Percentiles rank a stretch among this genome's conserved stretches.
phyloP scores from a whole-genome alignment of 2,888 invertebrate species.

The Cremastinae sp. region DNA sequence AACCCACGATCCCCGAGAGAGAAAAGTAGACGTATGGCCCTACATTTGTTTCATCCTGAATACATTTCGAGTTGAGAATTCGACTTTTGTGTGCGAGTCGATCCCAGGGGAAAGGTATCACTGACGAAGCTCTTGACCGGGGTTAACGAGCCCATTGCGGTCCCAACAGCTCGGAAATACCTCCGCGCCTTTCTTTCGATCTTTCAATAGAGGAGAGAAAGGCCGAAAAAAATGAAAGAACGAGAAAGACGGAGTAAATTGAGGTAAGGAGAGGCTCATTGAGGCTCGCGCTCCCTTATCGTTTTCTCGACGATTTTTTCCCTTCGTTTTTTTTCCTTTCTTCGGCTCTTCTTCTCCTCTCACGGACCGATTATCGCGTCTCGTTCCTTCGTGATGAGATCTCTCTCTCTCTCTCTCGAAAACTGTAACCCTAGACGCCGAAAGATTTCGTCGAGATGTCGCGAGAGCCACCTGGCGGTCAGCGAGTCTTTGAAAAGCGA shows the following conservation, averaged over 20 bases:
- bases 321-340: slow-evolving; percentile 32
- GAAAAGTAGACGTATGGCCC: no score
- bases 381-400: slow-evolving; percentile 31
- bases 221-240: not conserved
- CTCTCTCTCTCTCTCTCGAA: slow-evolving; percentile 56
- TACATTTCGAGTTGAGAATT: no score
- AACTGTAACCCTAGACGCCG: slow-evolving; percentile 77
- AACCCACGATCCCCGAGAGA: no score
- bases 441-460: slow-evolving; percentile 74
- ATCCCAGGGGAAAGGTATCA: slow-evolving; percentile 42
- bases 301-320: slow-evolving; percentile 43
- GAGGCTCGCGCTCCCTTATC: slow-evolving; percentile 42
- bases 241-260: slow-evolving; percentile 28
- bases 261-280: slow-evolving; percentile 30
- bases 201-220: slow-evolving; percentile 17
- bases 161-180: slow-evolving; percentile 42
- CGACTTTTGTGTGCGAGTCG: not conserved
- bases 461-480: slow-evolving; percentile 75
- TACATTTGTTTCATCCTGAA: no score
- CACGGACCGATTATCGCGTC: slow-evolving; percentile 29
- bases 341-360: slow-evolving; percentile 29
- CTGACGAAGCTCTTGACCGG: slow-evolving; percentile 49
- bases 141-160: slow-evolving; percentile 58
- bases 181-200: slow-evolving; percentile 34
- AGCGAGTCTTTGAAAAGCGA: slow-evolving; percentile 77